Evolutionary conservation across 2,113 vertebrate species (phyloP).

Genomic region (Lipophrys pholis): DNA sequence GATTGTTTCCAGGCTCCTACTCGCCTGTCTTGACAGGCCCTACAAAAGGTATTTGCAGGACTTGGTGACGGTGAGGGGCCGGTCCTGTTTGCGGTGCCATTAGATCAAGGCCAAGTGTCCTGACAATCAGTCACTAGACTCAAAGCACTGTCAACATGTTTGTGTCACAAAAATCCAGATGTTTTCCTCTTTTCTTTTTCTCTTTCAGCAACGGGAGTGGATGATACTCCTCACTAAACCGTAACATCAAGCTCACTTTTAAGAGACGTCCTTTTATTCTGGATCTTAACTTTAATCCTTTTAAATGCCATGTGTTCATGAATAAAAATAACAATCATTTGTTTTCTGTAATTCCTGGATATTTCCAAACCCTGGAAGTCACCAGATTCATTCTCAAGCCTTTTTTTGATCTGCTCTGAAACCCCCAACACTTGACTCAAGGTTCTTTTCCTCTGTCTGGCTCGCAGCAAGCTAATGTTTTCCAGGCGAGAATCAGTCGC

Average conservation of each 20-base stretch:
- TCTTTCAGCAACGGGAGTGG: neutral
- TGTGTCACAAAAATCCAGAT: constrained; percentile 57
- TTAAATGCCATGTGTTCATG: neutral
- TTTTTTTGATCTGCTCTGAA: constrained; percentile 10
- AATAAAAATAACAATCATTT: no score
- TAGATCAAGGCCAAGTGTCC: constrained; percentile 39
- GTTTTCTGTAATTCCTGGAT: no score
- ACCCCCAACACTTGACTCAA: constrained; percentile 45
- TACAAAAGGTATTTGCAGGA: neutral
- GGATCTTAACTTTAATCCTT: neutral
- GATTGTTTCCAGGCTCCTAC: no score
- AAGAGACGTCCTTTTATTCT: neutral
- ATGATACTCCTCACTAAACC: neutral
- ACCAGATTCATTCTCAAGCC: neutral
- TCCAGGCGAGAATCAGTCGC: constrained; percentile 59
- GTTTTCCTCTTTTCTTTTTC: constrained; percentile 30
- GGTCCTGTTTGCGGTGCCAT: constrained; percentile 38
- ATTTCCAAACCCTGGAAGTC: neutral
- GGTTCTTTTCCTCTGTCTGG: constrained; percentile 48
- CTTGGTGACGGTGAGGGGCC: constrained; percentile 29
- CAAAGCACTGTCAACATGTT: constrained; percentile 64
- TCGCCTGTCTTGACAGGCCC: constrained; percentile 38
- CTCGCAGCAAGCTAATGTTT: constrained; percentile 59
- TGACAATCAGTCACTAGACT: constrained; percentile 37
- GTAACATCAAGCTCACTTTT: constrained; percentile 3